Evolutionary conservation across 1,140 invertebrate genomes (phyloP).

Genomic region (Drosophila watanabei): DNA sequence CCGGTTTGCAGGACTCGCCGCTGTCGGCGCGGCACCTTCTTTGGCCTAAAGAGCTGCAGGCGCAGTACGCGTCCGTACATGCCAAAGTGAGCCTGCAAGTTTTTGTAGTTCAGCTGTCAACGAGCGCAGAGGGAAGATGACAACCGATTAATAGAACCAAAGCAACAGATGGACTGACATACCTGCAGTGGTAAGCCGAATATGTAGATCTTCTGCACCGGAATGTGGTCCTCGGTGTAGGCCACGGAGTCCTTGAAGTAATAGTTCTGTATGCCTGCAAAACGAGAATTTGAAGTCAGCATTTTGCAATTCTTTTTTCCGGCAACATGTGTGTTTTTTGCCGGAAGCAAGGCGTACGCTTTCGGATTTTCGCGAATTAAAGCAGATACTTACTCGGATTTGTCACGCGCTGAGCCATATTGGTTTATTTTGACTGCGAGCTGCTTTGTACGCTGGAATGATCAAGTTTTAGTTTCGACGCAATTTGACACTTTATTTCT

Average conservation of each 20-base stretch:
- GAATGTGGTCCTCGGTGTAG: constrained; percentile 71
- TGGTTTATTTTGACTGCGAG: background rate
- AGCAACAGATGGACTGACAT: background rate
- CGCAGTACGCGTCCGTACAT: constrained; percentile 47
- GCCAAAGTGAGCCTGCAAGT: constrained; percentile 28
- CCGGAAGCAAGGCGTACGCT: background rate
- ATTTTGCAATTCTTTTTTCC: background rate
- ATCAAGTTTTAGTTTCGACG: background rate
- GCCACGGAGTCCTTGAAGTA: constrained; percentile 47
- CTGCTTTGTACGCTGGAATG: background rate
- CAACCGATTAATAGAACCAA: background rate
- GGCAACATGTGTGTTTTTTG: background rate
- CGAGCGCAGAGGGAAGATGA: background rate
- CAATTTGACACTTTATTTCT: constrained; percentile 15
- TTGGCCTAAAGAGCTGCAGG: constrained; percentile 14
- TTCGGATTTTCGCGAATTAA: too few relatives aligned
- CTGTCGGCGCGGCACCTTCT: background rate
- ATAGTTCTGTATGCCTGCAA: constrained; percentile 40
- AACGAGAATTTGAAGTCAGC: background rate
- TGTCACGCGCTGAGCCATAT: constrained; percentile 16
- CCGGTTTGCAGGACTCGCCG: constrained; percentile 1
- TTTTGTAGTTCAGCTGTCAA: constrained; percentile 8
- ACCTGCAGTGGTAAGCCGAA: constrained; percentile 45
- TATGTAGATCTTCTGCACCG: constrained; percentile 54
- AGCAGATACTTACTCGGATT: constrained; percentile 23